These are phyloP conservation scores for Chouioia cunea DNA, from an alignment of 2,888 invertebrate genomes.

Conservation along the genomic window DNA sequence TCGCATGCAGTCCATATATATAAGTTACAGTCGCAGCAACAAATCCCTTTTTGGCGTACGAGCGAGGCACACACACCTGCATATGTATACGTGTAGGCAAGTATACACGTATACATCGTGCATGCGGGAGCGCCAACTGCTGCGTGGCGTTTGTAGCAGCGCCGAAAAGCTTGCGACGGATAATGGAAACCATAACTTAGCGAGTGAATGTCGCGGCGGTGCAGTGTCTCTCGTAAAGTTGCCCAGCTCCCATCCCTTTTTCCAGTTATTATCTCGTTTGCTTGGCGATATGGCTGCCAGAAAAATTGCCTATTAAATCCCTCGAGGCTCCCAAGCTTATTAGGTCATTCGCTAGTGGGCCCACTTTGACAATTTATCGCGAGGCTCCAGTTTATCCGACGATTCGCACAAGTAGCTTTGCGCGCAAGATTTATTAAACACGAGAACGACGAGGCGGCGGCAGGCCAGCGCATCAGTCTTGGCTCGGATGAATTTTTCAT, in stretches of 20 bases:
- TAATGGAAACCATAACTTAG: slow-evolving; percentile 53
- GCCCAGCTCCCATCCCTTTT: neutral
- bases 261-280: slow-evolving; percentile 1
- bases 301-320: slow-evolving; percentile 39
- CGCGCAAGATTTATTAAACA: too few relatives aligned
- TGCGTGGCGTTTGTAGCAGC: neutral
- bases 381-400: too few relatives aligned
- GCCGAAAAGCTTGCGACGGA: slow-evolving; percentile 27
- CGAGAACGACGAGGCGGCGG: neutral
- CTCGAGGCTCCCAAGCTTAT: neutral
- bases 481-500: too few relatives aligned
- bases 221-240: slow-evolving; percentile 23
- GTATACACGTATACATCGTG: slow-evolving; percentile 12
- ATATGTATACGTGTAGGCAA: neutral
- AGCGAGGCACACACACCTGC: slow-evolving; percentile 11
- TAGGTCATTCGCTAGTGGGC: too few relatives aligned
- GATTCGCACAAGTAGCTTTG: too few relatives aligned
- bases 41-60: slow-evolving; percentile 14
- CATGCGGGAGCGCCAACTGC: slow-evolving; percentile 14
- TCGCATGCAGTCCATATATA: slow-evolving; percentile 12
- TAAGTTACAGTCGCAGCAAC: slow-evolving; percentile 46
- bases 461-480: neutral
- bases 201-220: slow-evolving; percentile 33
- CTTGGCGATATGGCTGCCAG: slow-evolving; percentile 23
- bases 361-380: too few relatives aligned